phyloP scores from a whole-genome alignment of 2,113 vertebrate species.

The Nesospiza acunhae region DNA sequence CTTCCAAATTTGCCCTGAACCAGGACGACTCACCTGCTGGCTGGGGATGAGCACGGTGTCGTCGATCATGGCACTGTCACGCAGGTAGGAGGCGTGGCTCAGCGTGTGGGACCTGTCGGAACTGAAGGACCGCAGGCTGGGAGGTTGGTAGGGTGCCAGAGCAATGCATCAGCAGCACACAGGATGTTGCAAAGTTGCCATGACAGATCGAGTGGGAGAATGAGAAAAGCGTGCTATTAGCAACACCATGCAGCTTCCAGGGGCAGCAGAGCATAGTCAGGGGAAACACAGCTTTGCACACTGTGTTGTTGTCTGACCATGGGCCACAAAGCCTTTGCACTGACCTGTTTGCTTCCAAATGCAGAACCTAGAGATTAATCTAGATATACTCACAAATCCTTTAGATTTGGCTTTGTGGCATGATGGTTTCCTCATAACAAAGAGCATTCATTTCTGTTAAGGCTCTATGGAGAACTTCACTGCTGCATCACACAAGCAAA shows the following conservation, averaged over 20 bases:
- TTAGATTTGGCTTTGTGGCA: neutral
- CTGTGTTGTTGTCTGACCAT: neutral
- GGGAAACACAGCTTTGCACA: neutral
- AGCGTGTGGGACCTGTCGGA: conserved; percentile 93
- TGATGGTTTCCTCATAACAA: neutral
- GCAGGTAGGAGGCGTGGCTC: conserved; percentile 88
- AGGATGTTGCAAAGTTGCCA: conserved; percentile 67
- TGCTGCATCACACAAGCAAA: neutral
- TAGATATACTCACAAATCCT: neutral
- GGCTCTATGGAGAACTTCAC: neutral
- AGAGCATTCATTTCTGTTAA: neutral
- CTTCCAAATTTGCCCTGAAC: too few species aligned
- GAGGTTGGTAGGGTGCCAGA: conserved; percentile 74
- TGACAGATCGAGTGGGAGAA: conserved; percentile 71
- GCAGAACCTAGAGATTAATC: conserved; percentile 25
- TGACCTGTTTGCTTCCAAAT: neutral
- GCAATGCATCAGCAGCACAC: conserved; percentile 67
- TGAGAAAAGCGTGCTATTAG: conserved; percentile 79
- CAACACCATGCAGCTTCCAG: conserved; percentile 77
- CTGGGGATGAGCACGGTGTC: conserved; percentile 83
- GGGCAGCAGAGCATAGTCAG: conserved; percentile 9
- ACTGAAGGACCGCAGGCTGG: conserved; percentile 87
- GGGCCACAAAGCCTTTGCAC: neutral
- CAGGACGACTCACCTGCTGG: conserved; percentile 81
- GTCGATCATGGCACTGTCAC: conserved; percentile 86